These are phyloP conservation scores for Ormyrus nitidulus DNA, from an alignment of 2,888 invertebrate species.

Conservation along the genomic window DNA sequence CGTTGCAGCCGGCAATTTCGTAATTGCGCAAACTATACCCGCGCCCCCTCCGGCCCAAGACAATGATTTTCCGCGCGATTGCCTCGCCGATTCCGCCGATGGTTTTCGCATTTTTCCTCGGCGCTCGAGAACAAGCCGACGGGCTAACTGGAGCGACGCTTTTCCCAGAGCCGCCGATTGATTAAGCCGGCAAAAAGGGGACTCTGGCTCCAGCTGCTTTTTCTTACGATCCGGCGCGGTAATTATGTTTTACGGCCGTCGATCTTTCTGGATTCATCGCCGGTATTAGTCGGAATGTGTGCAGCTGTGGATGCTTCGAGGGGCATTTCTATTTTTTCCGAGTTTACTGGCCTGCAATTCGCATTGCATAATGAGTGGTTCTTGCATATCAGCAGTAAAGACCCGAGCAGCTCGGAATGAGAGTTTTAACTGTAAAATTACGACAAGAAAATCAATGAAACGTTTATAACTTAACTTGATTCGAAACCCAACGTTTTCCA, in stretches of 20 bases:
- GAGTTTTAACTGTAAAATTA: too few relatives aligned
- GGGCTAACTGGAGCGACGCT: slow-evolving; percentile 33
- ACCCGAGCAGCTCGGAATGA: too few relatives aligned
- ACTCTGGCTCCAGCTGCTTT: background rate
- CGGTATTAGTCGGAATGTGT: background rate
- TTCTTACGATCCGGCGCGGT: background rate
- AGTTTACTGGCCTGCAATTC: too few relatives aligned
- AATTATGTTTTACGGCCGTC: slow-evolving; percentile 19
- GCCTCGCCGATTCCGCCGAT: background rate
- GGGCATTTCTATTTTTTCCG: too few relatives aligned
- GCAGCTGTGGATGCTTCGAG: slow-evolving; percentile 9
- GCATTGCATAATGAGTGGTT: too few relatives aligned
- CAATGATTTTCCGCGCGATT: slow-evolving; percentile 46
- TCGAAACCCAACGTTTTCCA: too few relatives aligned
- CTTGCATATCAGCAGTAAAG: too few relatives aligned
- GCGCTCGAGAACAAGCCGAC: background rate
- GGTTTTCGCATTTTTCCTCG: background rate
- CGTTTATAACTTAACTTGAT: too few relatives aligned
- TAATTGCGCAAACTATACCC: background rate
- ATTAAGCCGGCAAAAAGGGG: slow-evolving; percentile 29
- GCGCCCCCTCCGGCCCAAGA: background rate
- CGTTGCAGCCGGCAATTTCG: slow-evolving; percentile 24
- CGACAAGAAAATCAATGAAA: too few relatives aligned
- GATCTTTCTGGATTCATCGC: slow-evolving; percentile 2
- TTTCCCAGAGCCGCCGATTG: slow-evolving; percentile 30